Percentiles rank a stretch among this genome's conserved stretches.
Conservation (phyloP, 2,888 invertebrate genomes). For the Drosophila ustulata region DNA sequence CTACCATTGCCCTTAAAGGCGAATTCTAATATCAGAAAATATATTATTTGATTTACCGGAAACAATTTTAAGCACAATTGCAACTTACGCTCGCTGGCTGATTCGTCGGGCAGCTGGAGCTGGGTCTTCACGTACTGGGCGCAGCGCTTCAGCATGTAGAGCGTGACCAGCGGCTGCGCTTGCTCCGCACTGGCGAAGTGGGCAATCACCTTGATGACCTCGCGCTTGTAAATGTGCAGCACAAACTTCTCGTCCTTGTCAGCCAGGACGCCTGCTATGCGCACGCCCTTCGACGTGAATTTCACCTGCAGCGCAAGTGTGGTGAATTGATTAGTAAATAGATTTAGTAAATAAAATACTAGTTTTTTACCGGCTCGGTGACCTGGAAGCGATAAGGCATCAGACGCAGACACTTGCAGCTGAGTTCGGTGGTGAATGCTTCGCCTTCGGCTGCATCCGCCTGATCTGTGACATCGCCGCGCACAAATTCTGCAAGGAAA, state of each 20-base stretch:
- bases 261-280: slow-evolving; percentile 87
- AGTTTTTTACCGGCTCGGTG: slow-evolving; percentile 88
- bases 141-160: slow-evolving; percentile 90
- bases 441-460: slow-evolving; percentile 85
- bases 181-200: slow-evolving; percentile 90
- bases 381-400: slow-evolving; percentile 94
- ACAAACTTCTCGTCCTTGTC: slow-evolving; percentile 83
- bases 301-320: slow-evolving; percentile 84
- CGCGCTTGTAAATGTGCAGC: slow-evolving; percentile 89
- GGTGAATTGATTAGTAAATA: neutral
- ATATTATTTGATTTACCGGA: neutral
- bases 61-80: neutral
- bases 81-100: slow-evolving; percentile 66
- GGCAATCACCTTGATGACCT: slow-evolving; percentile 91
- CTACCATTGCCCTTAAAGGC: slow-evolving; percentile 62
- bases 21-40: slow-evolving; percentile 44
- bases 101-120: slow-evolving; percentile 88
- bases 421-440: slow-evolving; percentile 86
- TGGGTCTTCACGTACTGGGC: slow-evolving; percentile 89
- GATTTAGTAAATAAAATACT: neutral
- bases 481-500: slow-evolving; percentile 86
- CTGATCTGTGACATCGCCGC: slow-evolving; percentile 86
- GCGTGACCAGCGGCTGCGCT: slow-evolving; percentile 89
- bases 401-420: slow-evolving; percentile 92
- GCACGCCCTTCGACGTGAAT: slow-evolving; percentile 87